phyloP scores from a whole-genome alignment of 2,888 invertebrate species.

The Charanyca ferruginea region DNA sequence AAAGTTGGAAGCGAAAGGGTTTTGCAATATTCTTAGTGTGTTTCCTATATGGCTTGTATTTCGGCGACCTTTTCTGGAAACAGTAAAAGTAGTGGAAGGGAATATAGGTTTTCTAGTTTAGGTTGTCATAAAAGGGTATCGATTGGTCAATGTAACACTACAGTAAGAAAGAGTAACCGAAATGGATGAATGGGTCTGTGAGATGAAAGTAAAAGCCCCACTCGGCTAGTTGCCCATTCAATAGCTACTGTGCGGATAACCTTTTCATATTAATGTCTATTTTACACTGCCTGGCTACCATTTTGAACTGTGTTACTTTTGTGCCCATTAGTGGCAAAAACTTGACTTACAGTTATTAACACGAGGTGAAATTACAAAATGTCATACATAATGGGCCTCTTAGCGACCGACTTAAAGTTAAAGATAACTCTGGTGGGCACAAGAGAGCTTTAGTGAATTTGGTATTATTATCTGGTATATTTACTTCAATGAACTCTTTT shows the following conservation, averaged over 20 bases:
- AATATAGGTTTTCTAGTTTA: conserved; percentile 2
- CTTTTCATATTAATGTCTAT: conserved; percentile 1
- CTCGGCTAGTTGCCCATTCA: conserved; percentile 15
- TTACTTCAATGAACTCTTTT: no score
- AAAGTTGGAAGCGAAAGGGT: conserved; percentile 47
- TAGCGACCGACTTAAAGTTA: no score
- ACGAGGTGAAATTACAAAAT: no score
- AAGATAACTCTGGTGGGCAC: no score
- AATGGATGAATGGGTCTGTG: conserved; percentile 16
- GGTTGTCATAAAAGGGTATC: conserved; percentile 31
- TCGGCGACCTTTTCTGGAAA: conserved; percentile 29
- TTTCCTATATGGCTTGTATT: conserved; percentile 9
- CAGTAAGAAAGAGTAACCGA: not conserved
- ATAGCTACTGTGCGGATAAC: conserved; percentile 28
- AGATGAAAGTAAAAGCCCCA: conserved; percentile 31
- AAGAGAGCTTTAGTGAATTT: no score
- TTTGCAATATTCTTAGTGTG: conserved; percentile 27
- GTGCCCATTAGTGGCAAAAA: not conserved
- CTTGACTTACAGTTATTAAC: no score
- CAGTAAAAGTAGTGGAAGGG: conserved; percentile 12
- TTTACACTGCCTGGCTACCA: not conserved
- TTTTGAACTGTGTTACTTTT: not conserved
- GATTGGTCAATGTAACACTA: conserved; percentile 1
- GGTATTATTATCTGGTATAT: no score
- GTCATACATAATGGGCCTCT: no score